Conservation (phyloP, 2,888 invertebrate species). For the Polyommatus icarus region DNA sequence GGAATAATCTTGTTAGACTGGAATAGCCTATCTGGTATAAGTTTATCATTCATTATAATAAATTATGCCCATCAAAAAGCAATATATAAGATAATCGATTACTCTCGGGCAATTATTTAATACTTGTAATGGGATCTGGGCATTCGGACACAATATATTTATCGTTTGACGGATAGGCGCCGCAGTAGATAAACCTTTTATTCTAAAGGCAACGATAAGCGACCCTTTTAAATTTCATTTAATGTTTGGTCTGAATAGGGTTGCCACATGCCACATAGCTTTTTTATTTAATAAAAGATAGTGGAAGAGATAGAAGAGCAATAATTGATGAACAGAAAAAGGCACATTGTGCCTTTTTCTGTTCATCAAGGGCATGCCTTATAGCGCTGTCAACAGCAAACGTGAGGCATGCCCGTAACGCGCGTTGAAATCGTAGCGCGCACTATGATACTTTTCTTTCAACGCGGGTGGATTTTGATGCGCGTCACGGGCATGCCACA, state of each 20-base stretch:
- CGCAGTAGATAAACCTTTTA: conserved; percentile 65
- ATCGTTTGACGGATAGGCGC: conserved; percentile 62
- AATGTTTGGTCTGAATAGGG: conserved; percentile 18
- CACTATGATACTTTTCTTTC: too few species aligned
- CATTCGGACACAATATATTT: conserved; percentile 25
- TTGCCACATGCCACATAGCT: background rate
- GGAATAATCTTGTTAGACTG: conserved; percentile 9
- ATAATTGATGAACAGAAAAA: too few species aligned
- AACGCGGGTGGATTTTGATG: too few species aligned
- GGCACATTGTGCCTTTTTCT: too few species aligned
- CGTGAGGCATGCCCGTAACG: too few species aligned
- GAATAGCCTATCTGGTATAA: conserved; percentile 20
- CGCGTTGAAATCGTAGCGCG: too few species aligned
- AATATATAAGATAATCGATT: conserved; percentile 28
- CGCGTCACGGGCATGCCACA: too few species aligned
- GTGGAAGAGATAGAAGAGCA: background rate
- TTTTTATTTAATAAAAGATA: too few species aligned
- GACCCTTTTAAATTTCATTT: conserved; percentile 45
- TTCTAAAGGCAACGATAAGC: conserved; percentile 44
- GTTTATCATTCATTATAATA: conserved; percentile 24
- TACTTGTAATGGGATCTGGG: conserved; percentile 17
- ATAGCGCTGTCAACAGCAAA: too few species aligned
- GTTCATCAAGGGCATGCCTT: too few species aligned
- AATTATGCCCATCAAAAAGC: conserved; percentile 23
- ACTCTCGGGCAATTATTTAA: conserved; percentile 27